phyloP scores from a whole-genome alignment of 2,888 invertebrate species.

The Drosophila crucigera region DNA sequence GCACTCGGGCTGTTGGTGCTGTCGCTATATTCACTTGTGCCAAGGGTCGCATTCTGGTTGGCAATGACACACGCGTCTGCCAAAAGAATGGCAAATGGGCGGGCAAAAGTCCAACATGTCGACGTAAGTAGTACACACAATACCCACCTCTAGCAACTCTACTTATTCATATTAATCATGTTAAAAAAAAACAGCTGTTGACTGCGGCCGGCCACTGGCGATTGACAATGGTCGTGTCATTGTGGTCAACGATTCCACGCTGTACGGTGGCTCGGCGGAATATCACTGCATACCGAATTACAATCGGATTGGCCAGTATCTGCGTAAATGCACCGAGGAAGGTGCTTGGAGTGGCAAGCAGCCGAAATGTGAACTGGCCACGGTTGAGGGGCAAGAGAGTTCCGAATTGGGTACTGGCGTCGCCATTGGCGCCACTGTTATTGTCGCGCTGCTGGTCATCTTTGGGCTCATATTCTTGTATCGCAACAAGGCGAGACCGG shows the following conservation, averaged over 20 bases:
- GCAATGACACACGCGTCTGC: slow-evolving; percentile 92
- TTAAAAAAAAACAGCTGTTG: slow-evolving; percentile 88
- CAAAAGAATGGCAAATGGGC: slow-evolving; percentile 93
- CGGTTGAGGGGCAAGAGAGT: slow-evolving; percentile 90
- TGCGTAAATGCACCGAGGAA: slow-evolving; percentile 93
- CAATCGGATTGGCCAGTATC: slow-evolving; percentile 92
- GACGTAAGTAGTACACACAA: slow-evolving; percentile 87
- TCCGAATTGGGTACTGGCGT: slow-evolving; percentile 92
- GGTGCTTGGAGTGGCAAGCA: slow-evolving; percentile 95
- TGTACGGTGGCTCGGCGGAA: slow-evolving; percentile 93
- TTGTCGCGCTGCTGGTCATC: slow-evolving; percentile 91
- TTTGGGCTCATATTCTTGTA: slow-evolving; percentile 93
- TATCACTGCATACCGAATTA: slow-evolving; percentile 95
- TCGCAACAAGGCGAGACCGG: slow-evolving; percentile 93
- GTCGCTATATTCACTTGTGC: slow-evolving; percentile 93
- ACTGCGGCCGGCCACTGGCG: slow-evolving; percentile 92
- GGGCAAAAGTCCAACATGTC: slow-evolving; percentile 91
- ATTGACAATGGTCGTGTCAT: slow-evolving; percentile 95
- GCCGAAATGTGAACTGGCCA: slow-evolving; percentile 91
- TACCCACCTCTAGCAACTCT: accelerated
- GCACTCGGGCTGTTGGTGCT: slow-evolving; percentile 91
- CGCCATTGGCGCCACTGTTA: slow-evolving; percentile 93
- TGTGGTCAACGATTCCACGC: slow-evolving; percentile 92
- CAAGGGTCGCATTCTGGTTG: slow-evolving; percentile 92
- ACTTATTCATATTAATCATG: background rate